Evolutionary conservation across 2,888 invertebrate species (phyloP).

Genomic region (Melitaea athalia): DNA sequence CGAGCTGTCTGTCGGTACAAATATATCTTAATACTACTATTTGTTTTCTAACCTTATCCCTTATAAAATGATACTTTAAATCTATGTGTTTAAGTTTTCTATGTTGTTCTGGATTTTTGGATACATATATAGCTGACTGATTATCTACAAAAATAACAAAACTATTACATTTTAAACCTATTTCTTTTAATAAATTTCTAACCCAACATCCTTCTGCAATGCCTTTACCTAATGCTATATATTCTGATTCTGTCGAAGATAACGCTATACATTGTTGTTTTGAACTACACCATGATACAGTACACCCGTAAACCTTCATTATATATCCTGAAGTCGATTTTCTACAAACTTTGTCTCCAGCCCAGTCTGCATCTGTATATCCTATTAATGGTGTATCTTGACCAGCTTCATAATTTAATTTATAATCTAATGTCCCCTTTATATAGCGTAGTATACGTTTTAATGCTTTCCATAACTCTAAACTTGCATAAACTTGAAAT

Average conservation of each 20-base stretch:
- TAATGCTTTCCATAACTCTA: constrained; percentile 7
- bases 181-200: constrained; percentile 24
- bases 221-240: not conserved
- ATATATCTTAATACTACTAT: not conserved
- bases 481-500: not conserved
- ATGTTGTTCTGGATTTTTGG: constrained; percentile 5
- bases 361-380: constrained; percentile 37
- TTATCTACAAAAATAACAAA: not conserved
- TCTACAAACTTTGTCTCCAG: constrained; percentile 20
- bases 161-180: constrained; percentile 9
- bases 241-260: constrained; percentile 33
- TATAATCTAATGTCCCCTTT: constrained; percentile 12
- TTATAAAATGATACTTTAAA: not conserved
- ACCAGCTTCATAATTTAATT: not conserved
- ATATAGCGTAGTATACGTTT: constrained; percentile 1
- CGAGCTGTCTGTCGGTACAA: not conserved
- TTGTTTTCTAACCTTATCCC: constrained; percentile 1
- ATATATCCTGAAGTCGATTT: constrained; percentile 37
- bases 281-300: constrained; percentile 26
- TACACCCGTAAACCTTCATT: constrained; percentile 29
- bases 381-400: constrained; percentile 17
- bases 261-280: constrained; percentile 33
- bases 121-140: constrained; percentile 1
- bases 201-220: constrained; percentile 31
- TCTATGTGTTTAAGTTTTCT: constrained; percentile 3